A percentile compares a stretch with the other conserved stretches of the same genome.
These are phyloP conservation scores for Megathymus violae DNA, from an alignment of 1,140 invertebrate genomes.

Conservation along the genomic window DNA sequence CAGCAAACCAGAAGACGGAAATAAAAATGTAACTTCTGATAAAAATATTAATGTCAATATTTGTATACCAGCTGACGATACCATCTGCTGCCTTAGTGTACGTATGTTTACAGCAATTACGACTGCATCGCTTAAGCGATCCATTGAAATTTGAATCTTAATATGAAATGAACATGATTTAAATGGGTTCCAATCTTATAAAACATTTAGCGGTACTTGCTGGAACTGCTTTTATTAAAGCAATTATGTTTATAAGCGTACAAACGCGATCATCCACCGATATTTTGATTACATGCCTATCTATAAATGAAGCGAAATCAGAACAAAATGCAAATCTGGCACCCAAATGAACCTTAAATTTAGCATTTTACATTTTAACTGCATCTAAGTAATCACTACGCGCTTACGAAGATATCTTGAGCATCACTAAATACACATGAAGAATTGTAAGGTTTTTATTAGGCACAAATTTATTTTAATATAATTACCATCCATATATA, in stretches of 20 bases:
- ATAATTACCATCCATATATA: conserved; percentile 58
- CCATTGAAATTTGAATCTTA: conserved; percentile 17
- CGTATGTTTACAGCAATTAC: conserved; percentile 25
- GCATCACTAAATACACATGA: conserved; percentile 80
- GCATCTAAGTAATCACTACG: conserved; percentile 72
- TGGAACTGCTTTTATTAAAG: conserved; percentile 20
- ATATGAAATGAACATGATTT: background rate
- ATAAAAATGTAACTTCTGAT: conserved; percentile 14
- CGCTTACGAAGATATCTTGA: conserved; percentile 78
- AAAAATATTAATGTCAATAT: conserved; percentile 31
- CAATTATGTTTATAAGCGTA: conserved; percentile 29
- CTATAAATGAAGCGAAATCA: conserved; percentile 48
- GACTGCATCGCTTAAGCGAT: conserved; percentile 16
- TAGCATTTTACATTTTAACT: conserved; percentile 58
- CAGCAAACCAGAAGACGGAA: conserved; percentile 16
- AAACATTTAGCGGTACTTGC: conserved; percentile 19
- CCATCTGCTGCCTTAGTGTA: conserved; percentile 23
- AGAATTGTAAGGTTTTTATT: conserved; percentile 72
- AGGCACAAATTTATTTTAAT: conserved; percentile 78
- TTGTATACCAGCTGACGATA: conserved; percentile 38
- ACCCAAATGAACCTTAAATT: conserved; percentile 59
- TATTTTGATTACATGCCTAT: conserved; percentile 30
- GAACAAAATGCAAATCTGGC: conserved; percentile 76
- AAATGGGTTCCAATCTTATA: conserved; percentile 3
- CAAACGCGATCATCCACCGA: conserved; percentile 32